Conservation (phyloP, 2,113 vertebrate genomes). For the Vicugna pacos region DNA sequence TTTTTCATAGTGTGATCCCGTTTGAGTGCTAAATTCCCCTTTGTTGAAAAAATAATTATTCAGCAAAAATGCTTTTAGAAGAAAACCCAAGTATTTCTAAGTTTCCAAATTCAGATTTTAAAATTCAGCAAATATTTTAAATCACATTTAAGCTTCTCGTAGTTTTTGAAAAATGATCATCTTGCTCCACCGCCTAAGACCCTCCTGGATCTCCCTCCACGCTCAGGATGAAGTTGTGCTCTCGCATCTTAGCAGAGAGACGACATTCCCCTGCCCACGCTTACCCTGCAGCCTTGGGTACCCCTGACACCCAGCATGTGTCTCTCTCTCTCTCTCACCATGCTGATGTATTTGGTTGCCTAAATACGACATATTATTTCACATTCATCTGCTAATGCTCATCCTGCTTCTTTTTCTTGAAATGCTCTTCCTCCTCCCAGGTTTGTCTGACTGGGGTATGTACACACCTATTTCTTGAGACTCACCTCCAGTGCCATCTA, state of each 20-base stretch:
- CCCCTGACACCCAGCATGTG: neutral
- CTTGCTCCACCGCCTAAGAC: neutral
- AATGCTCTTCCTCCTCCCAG: neutral
- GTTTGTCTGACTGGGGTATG: neutral
- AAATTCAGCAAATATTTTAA: neutral
- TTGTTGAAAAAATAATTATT: neutral
- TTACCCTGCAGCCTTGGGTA: accelerated
- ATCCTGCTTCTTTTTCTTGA: neutral
- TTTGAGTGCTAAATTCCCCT: neutral
- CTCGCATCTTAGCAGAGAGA: neutral
- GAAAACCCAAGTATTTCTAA: neutral
- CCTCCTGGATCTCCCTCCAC: neutral
- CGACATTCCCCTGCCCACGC: accelerated
- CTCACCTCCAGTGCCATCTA: neutral
- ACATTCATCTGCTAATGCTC: neutral
- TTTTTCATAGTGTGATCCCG: neutral
- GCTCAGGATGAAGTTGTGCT: neutral
- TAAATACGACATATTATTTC: neutral
- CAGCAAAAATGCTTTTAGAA: neutral
- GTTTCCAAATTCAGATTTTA: neutral
- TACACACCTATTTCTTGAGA: neutral
- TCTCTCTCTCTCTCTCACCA: neutral
- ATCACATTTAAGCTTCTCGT: neutral
- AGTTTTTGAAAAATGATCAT: neutral
- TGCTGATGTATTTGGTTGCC: neutral